Evolutionary conservation across 37 sponge, comb jelly and placozoan genomes (phyloP).

Genomic region (Axinella damicornis): DNA sequence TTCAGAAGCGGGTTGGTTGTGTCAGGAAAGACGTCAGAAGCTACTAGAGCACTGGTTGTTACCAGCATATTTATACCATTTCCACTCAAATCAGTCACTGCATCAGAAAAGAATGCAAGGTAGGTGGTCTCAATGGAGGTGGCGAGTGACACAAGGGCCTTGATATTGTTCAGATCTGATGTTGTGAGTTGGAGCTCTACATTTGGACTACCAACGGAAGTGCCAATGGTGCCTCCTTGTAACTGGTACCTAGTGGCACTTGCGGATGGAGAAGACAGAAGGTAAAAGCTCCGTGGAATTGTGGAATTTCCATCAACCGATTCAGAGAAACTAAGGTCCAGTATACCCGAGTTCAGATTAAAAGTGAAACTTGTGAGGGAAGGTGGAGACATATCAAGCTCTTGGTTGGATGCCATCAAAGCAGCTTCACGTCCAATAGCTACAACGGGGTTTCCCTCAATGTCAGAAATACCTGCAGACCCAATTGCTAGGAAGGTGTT

Average conservation of each 20-base stretch:
- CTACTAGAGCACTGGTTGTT: constrained; percentile 51
- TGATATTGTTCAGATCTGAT: constrained; percentile 72
- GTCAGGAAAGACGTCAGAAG: constrained; percentile 54
- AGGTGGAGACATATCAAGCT: constrained; percentile 75
- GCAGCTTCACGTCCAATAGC: constrained; percentile 57
- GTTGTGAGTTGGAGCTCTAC: constrained; percentile 56
- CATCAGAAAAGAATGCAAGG: constrained; percentile 48
- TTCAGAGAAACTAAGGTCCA: constrained; percentile 75
- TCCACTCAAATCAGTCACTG: constrained; percentile 70
- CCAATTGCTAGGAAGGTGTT: constrained; percentile 64
- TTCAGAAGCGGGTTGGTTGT: constrained; percentile 51
- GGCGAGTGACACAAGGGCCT: constrained; percentile 57
- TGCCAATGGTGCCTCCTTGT: constrained; percentile 57
- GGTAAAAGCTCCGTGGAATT: constrained; percentile 26
- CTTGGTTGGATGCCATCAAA: constrained; percentile 25
- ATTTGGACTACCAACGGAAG: constrained; percentile 35
- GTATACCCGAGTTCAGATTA: constrained; percentile 78
- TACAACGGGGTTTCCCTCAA: constrained; percentile 66
- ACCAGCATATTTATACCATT: constrained; percentile 53
- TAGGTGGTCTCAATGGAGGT: constrained; percentile 62
- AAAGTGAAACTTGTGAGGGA: constrained; percentile 53
- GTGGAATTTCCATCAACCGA: constrained; percentile 57
- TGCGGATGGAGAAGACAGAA: constrained; percentile 37
- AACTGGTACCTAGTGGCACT: constrained; percentile 25
- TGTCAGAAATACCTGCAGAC: constrained; percentile 66